Evolutionary conservation across 2,113 vertebrate genomes (phyloP).

Genomic region (Hucho hucho): DNA sequence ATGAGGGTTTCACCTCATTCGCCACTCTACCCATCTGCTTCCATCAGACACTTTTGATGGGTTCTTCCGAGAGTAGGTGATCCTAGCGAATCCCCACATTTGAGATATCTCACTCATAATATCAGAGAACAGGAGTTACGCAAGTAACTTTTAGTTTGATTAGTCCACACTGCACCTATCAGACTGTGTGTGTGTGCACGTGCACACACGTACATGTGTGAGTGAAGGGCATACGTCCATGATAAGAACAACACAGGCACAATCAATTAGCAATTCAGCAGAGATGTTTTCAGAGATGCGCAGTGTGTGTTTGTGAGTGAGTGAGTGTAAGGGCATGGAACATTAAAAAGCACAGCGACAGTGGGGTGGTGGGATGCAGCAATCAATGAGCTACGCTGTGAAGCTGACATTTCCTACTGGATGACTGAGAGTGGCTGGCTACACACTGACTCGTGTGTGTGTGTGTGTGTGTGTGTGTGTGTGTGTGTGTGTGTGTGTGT

Average conservation of each 20-base stretch:
- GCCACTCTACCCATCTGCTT: no score
- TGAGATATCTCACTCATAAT: no score
- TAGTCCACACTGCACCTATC: background rate
- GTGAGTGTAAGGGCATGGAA: slow-evolving; percentile 19
- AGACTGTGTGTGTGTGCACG: background rate
- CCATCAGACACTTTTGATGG: no score
- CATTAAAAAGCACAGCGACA: slow-evolving; percentile 17
- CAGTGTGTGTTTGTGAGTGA: slow-evolving; percentile 1
- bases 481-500: slow-evolving; percentile 3
- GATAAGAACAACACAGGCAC: background rate
- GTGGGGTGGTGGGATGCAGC: slow-evolving; percentile 19
- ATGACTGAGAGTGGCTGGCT: slow-evolving; percentile 25
- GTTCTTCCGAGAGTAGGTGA: no score
- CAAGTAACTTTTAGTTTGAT: background rate
- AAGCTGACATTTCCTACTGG: slow-evolving; percentile 46
- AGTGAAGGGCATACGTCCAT: background rate
- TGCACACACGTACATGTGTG: background rate
- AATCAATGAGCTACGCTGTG: slow-evolving; percentile 48
- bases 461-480: background rate
- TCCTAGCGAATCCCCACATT: no score
- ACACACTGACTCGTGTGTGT: background rate
- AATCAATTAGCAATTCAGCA: background rate
- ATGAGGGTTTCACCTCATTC: no score
- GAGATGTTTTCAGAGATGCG: background rate
- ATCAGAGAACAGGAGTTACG: no score